phyloP scores from a whole-genome alignment of 2,888 invertebrate species.

The Therioaphis trifolii region DNA sequence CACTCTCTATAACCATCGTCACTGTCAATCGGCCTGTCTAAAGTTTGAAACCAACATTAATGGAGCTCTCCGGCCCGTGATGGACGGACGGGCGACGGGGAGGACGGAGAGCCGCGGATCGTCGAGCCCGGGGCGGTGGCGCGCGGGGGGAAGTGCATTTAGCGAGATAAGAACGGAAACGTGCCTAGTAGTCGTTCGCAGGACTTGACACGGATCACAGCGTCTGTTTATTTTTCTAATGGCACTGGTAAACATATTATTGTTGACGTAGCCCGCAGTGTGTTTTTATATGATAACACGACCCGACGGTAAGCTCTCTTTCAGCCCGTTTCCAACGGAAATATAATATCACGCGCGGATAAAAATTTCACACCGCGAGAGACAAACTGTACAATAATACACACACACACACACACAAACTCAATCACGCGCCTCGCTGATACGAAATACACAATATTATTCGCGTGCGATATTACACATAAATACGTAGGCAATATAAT shows the following conservation, averaged over 20 bases:
- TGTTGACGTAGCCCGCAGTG: constrained; percentile 57
- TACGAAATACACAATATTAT: no score
- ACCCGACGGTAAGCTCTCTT: constrained; percentile 28
- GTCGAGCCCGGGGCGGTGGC: neutral
- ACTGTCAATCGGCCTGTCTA: constrained; percentile 13
- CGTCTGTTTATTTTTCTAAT: constrained; percentile 62
- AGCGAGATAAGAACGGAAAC: constrained; percentile 55
- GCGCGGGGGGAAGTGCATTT: constrained; percentile 18
- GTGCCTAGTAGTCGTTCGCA: constrained; percentile 56
- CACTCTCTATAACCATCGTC: neutral
- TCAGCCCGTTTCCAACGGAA: constrained; percentile 24
- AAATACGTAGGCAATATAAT: neutral
- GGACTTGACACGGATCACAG: constrained; percentile 58
- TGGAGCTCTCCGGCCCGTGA: neutral
- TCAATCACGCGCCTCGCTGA: no score
- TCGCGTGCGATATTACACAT: no score
- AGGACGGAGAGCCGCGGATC: no score
- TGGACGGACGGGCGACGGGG: neutral
- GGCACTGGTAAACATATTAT: constrained; percentile 53
- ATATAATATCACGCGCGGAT: constrained; percentile 15
- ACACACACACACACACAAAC: no score
- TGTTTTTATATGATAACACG: constrained; percentile 61
- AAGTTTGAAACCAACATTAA: constrained; percentile 45
- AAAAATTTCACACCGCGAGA: neutral
- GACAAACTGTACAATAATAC: neutral